Conservation (phyloP, 2,113 vertebrate genomes). For the Aphyosemion australe region DNA sequence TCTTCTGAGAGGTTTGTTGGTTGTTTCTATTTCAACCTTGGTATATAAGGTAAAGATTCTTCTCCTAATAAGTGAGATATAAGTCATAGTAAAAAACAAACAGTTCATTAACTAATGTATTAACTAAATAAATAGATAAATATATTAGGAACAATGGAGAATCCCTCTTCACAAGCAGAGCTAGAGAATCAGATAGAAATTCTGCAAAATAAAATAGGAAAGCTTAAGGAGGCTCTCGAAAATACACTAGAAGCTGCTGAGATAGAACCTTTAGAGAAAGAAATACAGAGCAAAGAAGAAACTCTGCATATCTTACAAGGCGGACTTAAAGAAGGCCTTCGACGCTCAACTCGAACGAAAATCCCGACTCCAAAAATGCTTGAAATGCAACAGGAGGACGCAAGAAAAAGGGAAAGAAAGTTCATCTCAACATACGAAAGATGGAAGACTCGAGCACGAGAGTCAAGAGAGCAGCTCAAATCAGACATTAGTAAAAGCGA, state of each 20-base stretch:
- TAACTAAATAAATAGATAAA: background rate
- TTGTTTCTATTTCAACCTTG: no score
- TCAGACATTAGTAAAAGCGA: no score
- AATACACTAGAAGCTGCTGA: background rate
- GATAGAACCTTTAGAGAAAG: background rate
- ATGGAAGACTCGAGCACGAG: no score
- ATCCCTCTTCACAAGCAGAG: background rate
- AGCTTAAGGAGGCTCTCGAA: background rate
- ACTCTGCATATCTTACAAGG: background rate
- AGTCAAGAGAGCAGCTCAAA: no score
- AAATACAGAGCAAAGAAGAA: background rate
- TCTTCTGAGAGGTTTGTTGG: no score
- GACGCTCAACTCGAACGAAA: no score
- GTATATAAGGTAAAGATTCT: no score
- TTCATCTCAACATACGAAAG: no score
- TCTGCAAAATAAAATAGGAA: background rate
- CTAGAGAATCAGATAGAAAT: background rate
- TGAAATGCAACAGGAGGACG: no score
- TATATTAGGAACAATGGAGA: background rate
- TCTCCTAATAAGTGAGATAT: background rate
- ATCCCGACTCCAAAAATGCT: no score
- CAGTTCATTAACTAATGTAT: background rate
- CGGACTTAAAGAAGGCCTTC: no score
- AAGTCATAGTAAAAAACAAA: background rate
- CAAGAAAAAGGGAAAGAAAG: no score